A percentile compares a stretch with the other conserved stretches of the same genome.
phyloP scores from a whole-genome alignment of 2,113 vertebrate genomes.

The Gallinago paraguaiae region DNA sequence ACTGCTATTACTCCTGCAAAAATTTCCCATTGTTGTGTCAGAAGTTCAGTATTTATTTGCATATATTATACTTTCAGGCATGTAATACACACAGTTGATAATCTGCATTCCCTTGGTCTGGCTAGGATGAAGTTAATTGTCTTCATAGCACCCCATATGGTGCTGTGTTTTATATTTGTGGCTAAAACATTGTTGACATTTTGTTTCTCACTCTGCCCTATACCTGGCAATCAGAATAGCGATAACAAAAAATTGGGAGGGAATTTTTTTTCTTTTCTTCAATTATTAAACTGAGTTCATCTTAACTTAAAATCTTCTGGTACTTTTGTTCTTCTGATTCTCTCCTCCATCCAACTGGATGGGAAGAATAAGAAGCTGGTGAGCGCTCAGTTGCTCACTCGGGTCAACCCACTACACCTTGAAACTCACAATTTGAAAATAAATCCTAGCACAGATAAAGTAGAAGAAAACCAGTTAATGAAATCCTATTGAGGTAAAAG shows the following conservation, averaged over 20 bases:
- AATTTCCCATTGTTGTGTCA: background rate
- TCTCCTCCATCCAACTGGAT: background rate
- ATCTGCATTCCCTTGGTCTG: background rate
- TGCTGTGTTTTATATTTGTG: background rate
- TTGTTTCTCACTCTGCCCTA: background rate
- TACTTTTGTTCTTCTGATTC: background rate
- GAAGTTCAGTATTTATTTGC: background rate
- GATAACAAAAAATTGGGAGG: background rate
- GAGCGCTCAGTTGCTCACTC: background rate
- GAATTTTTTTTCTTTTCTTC: background rate
- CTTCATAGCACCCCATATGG: background rate
- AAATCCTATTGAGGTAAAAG: background rate
- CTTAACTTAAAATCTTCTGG: background rate
- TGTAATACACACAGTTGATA: background rate
- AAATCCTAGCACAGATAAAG: background rate
- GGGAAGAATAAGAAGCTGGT: background rate
- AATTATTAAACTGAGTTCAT: background rate
- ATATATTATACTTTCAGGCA: background rate
- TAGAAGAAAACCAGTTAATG: background rate
- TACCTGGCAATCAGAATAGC: background rate
- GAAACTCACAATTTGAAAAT: background rate
- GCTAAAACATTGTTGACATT: background rate
- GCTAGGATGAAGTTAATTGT: background rate
- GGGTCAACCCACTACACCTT: background rate
- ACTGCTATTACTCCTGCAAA: background rate